phyloP scores from a whole-genome alignment of 1,140 invertebrate genomes.

The Drosophila littoralis region DNA sequence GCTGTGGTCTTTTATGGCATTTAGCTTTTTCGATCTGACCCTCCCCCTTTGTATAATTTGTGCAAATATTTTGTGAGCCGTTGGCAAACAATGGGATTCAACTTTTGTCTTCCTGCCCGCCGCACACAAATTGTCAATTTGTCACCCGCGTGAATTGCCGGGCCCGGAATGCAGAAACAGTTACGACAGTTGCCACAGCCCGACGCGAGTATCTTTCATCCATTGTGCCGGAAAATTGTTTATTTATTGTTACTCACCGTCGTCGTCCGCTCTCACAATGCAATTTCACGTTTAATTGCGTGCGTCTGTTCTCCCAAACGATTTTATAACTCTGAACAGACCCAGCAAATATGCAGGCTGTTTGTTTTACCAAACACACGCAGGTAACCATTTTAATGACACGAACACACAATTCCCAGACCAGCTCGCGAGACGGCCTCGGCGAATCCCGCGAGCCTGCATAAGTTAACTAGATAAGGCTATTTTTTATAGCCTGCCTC shows the following conservation, averaged over 20 bases:
- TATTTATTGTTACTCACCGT: constrained; percentile 41
- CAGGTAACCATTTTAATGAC: constrained; percentile 13
- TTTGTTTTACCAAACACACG: background rate
- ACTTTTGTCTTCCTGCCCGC: constrained; percentile 19
- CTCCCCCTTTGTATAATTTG: constrained; percentile 2
- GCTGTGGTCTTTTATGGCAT: constrained; percentile 5
- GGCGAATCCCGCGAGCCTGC: background rate
- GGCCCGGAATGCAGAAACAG: constrained; percentile 19
- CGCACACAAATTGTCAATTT: constrained; percentile 45
- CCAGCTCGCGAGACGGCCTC: background rate
- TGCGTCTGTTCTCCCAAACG: constrained; percentile 33
- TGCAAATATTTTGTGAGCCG: constrained; percentile 45
- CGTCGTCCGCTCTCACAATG: constrained; percentile 36
- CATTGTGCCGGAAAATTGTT: constrained; percentile 52
- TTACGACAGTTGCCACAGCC: constrained; percentile 3
- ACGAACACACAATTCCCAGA: constrained; percentile 4
- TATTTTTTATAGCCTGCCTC: background rate
- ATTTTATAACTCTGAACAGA: constrained; percentile 23
- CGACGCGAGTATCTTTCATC: constrained; percentile 33
- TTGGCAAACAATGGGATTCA: constrained; percentile 2
- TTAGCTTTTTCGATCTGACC: constrained; percentile 18
- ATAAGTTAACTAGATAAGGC: background rate
- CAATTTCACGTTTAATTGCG: constrained; percentile 57
- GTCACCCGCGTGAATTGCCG: constrained; percentile 35
- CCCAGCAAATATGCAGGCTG: constrained; percentile 3